Conservation (phyloP, 2,888 invertebrate species). For the Clivina fossor region DNA sequence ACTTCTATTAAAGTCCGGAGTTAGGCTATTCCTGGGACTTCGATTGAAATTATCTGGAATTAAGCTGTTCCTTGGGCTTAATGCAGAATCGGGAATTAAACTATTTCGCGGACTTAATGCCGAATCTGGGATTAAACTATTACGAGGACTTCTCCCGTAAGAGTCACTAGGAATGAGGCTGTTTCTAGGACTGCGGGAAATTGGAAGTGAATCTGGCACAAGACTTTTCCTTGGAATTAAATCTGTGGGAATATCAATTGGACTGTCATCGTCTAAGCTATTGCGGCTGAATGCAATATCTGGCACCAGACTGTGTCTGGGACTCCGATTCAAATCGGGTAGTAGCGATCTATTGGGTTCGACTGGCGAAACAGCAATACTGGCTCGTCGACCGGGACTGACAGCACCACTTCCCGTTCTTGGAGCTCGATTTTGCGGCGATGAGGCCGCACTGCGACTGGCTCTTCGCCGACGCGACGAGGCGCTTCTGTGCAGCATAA, state of each 20-base stretch:
- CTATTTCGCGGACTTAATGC: slow-evolving; percentile 63
- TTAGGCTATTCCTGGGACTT: slow-evolving; percentile 65
- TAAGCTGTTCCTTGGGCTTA: slow-evolving; percentile 61
- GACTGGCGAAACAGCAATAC: slow-evolving; percentile 52
- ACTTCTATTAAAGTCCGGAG: slow-evolving; percentile 57
- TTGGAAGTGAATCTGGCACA: slow-evolving; percentile 60
- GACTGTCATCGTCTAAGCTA: slow-evolving; percentile 56
- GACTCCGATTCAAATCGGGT: slow-evolving; percentile 54
- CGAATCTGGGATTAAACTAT: slow-evolving; percentile 61
- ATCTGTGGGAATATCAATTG: no score
- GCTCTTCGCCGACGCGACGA: slow-evolving; percentile 68
- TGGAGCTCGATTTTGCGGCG: slow-evolving; percentile 61
- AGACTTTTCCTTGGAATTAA: slow-evolving; percentile 58
- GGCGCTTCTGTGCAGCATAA: slow-evolving; percentile 68
- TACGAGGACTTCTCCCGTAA: slow-evolving; percentile 56
- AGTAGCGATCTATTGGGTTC: slow-evolving; percentile 47
- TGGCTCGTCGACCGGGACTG: slow-evolving; percentile 51
- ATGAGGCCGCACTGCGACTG: slow-evolving; percentile 66
- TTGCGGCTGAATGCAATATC: slow-evolving; percentile 53
- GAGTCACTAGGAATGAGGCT: slow-evolving; percentile 58
- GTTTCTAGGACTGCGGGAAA: slow-evolving; percentile 60
- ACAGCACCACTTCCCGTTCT: slow-evolving; percentile 53
- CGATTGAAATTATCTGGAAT: slow-evolving; percentile 56
- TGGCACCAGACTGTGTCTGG: slow-evolving; percentile 52
- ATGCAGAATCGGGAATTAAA: slow-evolving; percentile 57